Base-by-base conservation (phyloP, 1,140 invertebrate species). In the Pemphigus obesinymphae region DNA sequence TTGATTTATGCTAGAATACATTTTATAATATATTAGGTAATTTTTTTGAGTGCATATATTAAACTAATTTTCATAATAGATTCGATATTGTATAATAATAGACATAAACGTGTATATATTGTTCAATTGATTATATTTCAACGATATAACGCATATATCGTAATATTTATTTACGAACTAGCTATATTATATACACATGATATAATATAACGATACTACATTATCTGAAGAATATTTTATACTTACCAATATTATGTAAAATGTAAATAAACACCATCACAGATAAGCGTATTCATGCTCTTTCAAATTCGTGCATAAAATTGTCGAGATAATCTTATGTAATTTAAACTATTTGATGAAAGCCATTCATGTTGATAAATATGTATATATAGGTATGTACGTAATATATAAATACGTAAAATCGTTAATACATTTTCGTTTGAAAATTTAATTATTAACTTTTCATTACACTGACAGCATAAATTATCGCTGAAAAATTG, bases 221-320 rank as follows among this genome's bases (percentile, higher is more conserved):
- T 26, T 17, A 70, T 70, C 40, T 7, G 23, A 29, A 45, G 37
- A 45, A 29, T 70, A 70, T 11, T 5, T 70, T 70, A n/a, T 17
- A 26, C 23, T 68, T 40, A 23, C 11, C n/a, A 50, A 48, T 48
- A 48, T 48, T 34, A 34, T 34, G 11, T 70, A 40, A 20, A 29
- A 58, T 15, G 29, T 70, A 26, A 23, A 45, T 37, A 45, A 45
- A 70, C 40, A 26, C 17, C 15, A 45, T 45, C 37, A 26, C 23
- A 45, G 68, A 68, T 68, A 40, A 34, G 3, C 15, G 45, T n/a
- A n/a, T n/a, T 26, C 68, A 26, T 29, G 23, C 40, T 43, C 11
- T 45, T 29, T 70, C 1, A 70, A 70, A 70, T 70, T 68, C 37
- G n/a, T 45, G 68, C 68, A 70, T 45, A n/a, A n/a, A 68, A 68